Conservation (phyloP, 2,888 invertebrate species). For the Ceramica pisi region DNA sequence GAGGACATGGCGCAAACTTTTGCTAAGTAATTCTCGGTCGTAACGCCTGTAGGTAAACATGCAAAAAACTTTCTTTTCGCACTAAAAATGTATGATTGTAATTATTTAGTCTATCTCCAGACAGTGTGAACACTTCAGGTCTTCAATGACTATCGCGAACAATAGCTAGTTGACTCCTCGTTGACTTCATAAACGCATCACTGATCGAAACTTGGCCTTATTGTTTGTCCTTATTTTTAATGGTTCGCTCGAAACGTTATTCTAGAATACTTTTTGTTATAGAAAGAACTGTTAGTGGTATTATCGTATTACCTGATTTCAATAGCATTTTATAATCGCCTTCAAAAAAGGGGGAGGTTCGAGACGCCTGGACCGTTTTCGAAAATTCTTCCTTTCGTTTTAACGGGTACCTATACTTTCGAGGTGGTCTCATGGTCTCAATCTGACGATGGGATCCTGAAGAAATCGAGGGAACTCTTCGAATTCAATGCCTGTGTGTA, state of each 20-base stretch:
- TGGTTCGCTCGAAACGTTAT: background rate
- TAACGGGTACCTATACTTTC: no score
- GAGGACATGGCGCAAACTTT: constrained; percentile 29
- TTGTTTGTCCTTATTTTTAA: constrained; percentile 36
- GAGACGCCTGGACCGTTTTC: no score
- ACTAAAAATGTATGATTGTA: constrained; percentile 15
- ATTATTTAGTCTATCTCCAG: constrained; percentile 1
- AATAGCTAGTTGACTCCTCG: constrained; percentile 51
- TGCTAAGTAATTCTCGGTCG: constrained; percentile 29
- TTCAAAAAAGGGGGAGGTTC: no score
- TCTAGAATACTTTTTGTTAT: constrained; percentile 9
- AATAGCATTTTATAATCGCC: background rate
- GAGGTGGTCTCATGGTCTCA: no score
- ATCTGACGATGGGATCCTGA: no score
- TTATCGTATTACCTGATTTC: background rate
- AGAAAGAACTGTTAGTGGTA: background rate
- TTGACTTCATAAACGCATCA: constrained; percentile 45
- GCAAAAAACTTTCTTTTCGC: constrained; percentile 48
- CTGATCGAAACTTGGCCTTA: constrained; percentile 47
- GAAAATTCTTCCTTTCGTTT: no score
- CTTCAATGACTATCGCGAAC: constrained; percentile 17
- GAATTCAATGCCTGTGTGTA: no score
- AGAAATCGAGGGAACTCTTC: no score
- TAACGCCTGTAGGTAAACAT: constrained; percentile 10
- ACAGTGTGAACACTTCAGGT: constrained; percentile 11